A percentile compares a stretch with the other conserved stretches of the same genome.
Conservation (phyloP, 2,113 vertebrate species). For the Sinocyclocheilus anophthalmus region DNA sequence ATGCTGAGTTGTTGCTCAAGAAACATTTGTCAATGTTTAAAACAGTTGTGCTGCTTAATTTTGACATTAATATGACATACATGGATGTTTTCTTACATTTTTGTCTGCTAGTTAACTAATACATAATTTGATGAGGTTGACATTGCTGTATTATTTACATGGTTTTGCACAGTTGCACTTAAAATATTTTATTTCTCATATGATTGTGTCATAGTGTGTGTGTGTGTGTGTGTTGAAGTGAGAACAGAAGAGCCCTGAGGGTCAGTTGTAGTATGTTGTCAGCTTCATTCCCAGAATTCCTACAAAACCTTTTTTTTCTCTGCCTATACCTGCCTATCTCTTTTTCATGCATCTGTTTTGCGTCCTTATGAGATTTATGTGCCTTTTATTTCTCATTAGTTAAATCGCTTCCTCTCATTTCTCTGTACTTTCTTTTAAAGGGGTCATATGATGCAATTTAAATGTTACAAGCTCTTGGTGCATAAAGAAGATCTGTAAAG, state of each 20-base stretch:
- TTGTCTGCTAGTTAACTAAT: too few relatives aligned
- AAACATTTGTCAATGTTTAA: not conserved
- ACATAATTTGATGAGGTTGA: too few relatives aligned
- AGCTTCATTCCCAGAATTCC: conserved; percentile 63
- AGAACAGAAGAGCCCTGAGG: conserved; percentile 75
- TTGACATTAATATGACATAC: too few relatives aligned
- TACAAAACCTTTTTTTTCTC: conserved; percentile 36
- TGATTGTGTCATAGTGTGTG: not conserved
- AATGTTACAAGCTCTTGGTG: too few relatives aligned
- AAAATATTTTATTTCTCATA: too few relatives aligned
- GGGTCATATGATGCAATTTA: too few relatives aligned
- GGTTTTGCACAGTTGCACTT: conserved; percentile 55
- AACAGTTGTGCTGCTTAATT: too few relatives aligned
- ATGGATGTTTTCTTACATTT: too few relatives aligned
- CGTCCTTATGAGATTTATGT: conserved; percentile 8
- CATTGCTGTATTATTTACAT: too few relatives aligned
- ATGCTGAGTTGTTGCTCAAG: not conserved
- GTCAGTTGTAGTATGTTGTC: conserved; percentile 74
- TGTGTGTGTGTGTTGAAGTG: conserved; percentile 63
- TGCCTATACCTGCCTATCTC: not conserved
- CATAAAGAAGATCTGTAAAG: too few relatives aligned
- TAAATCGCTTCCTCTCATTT: conserved; percentile 10
- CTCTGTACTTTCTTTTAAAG: not conserved
- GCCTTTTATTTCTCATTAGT: not conserved
- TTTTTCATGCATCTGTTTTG: conserved; percentile 11